phyloP scores from a whole-genome alignment of 2,797 vertebrate genomes.

The Agapornis canus region DNA sequence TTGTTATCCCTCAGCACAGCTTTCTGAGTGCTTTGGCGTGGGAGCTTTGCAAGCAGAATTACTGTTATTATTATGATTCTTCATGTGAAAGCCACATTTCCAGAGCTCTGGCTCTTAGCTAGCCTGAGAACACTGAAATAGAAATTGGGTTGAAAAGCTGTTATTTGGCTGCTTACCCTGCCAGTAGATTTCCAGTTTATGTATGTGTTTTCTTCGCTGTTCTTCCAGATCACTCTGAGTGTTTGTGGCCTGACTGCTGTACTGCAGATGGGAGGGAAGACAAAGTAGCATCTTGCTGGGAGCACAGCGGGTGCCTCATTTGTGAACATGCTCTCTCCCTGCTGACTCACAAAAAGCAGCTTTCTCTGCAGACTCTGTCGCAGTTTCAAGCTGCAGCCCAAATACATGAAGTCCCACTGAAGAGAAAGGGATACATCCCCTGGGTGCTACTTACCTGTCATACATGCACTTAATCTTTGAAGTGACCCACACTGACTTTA shows the following conservation, averaged over 20 bases:
- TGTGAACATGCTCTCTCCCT: background rate
- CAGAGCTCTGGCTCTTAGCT: background rate
- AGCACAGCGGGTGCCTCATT: accelerated
- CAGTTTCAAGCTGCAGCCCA: background rate
- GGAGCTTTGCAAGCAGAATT: background rate
- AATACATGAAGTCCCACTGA: background rate
- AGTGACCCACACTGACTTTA: background rate
- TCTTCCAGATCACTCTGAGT: accelerated
- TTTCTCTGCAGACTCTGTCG: background rate
- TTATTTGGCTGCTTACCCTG: background rate
- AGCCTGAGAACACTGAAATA: background rate
- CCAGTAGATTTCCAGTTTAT: background rate
- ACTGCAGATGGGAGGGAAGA: background rate
- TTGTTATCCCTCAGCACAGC: accelerated
- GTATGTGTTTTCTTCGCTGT: background rate
- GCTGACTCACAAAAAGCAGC: background rate
- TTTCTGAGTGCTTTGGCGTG: background rate
- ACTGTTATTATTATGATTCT: background rate
- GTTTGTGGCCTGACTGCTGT: background rate
- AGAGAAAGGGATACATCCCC: background rate
- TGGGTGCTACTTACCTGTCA: background rate
- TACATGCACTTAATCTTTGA: background rate
- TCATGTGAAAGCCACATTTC: background rate
- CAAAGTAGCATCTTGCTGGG: background rate
- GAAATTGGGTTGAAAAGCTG: background rate